These are phyloP conservation scores for Eupleurogrammus muticus DNA, from an alignment of 2,797 vertebrate genomes.

Conservation along the genomic window DNA sequence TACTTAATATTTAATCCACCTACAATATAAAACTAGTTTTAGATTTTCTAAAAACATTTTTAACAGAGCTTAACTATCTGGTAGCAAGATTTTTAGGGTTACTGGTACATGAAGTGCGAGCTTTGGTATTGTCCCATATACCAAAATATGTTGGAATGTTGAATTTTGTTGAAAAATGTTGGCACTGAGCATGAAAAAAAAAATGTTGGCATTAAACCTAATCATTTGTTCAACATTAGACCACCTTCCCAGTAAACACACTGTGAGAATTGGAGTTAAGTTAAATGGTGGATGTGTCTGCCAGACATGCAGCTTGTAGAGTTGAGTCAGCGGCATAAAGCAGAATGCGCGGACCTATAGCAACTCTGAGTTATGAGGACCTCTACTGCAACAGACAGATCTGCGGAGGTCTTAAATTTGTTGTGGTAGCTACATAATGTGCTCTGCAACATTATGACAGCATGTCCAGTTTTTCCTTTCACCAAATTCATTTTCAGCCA, in stretches of 20 bases:
- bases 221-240: background rate
- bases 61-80: too few relatives aligned
- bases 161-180: too few relatives aligned
- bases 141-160: too few relatives aligned
- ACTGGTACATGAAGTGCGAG: too few relatives aligned
- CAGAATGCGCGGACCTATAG: background rate
- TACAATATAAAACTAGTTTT: too few relatives aligned
- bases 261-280: background rate
- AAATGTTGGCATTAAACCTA: background rate
- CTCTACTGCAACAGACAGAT: constrained; percentile 39
- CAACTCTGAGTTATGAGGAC: constrained; percentile 33
- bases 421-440: background rate
- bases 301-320: background rate
- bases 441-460: background rate
- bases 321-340: constrained; percentile 40
- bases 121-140: too few relatives aligned
- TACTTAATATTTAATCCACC: too few relatives aligned
- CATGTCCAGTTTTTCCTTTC: background rate
- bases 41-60: too few relatives aligned
- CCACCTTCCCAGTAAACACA: background rate
- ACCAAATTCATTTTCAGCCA: background rate
- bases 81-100: too few relatives aligned
- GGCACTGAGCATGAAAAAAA: background rate
- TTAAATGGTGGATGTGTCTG: background rate
- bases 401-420: constrained; percentile 19